A percentile compares a stretch with the other conserved stretches of the same genome.
Conservation (phyloP, 2,113 vertebrate species). For the Ptilorrhoa leucosticta region DNA sequence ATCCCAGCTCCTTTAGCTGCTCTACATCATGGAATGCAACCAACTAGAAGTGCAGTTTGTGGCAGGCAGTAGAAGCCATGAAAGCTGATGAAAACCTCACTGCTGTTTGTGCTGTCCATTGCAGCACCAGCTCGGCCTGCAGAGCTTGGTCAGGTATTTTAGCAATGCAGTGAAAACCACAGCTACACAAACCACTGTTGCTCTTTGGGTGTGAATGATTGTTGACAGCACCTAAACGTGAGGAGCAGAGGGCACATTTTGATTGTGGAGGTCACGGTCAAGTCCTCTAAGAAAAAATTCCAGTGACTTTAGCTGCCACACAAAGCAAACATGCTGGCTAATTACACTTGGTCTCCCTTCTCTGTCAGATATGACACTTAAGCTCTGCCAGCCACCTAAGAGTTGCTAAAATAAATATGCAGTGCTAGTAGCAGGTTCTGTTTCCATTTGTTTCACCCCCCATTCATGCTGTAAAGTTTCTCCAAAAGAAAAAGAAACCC, state of each 20-base stretch:
- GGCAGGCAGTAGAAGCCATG: background rate
- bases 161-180: background rate
- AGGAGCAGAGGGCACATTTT: background rate
- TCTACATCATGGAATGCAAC: background rate
- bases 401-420: background rate
- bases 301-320: background rate
- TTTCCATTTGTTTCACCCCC: background rate
- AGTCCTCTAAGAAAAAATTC: background rate
- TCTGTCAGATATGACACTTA: background rate
- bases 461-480: background rate
- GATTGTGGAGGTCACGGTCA: background rate
- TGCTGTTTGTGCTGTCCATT: background rate
- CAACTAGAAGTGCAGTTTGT: background rate
- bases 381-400: background rate
- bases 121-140: background rate
- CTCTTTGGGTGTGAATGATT: background rate
- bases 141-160: background rate
- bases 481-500: background rate
- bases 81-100: background rate
- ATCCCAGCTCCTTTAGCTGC: background rate
- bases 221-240: background rate
- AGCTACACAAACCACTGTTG: background rate
- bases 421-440: background rate
- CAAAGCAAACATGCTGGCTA: background rate
- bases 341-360: background rate